Base-by-base conservation (phyloP, 2,888 invertebrate genomes). In the Apantesis nais region DNA sequence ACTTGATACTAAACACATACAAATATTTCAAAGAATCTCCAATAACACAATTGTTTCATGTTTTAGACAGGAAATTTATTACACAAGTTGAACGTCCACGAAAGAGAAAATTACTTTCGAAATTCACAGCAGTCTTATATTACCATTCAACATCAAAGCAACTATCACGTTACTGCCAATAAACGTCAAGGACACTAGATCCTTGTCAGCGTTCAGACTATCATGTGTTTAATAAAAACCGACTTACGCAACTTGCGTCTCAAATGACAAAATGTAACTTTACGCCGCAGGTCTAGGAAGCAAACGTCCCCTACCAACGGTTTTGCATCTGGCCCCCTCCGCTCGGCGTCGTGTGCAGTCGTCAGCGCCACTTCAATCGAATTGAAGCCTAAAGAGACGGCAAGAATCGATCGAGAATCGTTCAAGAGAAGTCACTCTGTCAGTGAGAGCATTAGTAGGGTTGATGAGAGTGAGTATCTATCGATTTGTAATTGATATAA, bases 341-440 rank as follows among this genome's bases (percentile, higher is more conserved):
- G 94, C 5, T 95, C 94, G 2, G 93, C 93, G 12, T 93, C 95
- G 58, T 92, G 93, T 77, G 93, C 93, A 22, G 89, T 94, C 29
- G 94, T 93, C 61, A 91, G 90, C 75, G 89, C 92, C 22, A 92
- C 87, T 16, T 90, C 90, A 9, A 87, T 86, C 41, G 87, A 89
- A 37, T 52, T 74, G 25, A 90, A 89, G 72, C 90, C 90, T 3
- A 89, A 87, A 69, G 90, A 89, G 55, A 61, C 83, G 25, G 64
- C 83, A 39, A 75, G 85, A 8, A 75, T 83, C 11, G 94, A 94
- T 79, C 80, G 93, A 0, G 94, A 94, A 71, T 89, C 92, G 9
- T 94, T 95, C 84, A 95, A 95, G 72, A 86, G 94, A 12, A 95
- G 95, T 76, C 94, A 94, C 72, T 94, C 94, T 14, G 93, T 94